Conservation (phyloP, 2,113 vertebrate species). For the Motacilla alba region DNA sequence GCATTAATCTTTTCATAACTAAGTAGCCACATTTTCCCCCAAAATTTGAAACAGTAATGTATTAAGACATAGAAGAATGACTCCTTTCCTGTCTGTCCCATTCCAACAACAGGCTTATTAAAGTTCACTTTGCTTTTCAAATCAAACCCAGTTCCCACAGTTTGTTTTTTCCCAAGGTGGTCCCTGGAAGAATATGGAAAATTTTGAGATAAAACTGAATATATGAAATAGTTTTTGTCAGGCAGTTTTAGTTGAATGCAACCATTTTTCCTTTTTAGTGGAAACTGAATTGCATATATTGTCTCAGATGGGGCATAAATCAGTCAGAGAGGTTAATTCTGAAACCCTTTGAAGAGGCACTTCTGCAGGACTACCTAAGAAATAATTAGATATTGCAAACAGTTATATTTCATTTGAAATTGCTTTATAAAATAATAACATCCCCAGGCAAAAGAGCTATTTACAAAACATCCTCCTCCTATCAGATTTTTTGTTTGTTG, state of each 20-base stretch:
- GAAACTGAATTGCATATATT: not conserved
- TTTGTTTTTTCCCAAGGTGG: rapidly evolving
- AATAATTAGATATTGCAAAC: not conserved
- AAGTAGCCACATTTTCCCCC: not conserved
- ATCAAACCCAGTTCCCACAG: not conserved
- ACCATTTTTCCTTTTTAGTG: not conserved
- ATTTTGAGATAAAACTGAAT: not conserved
- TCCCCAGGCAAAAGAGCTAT: not conserved
- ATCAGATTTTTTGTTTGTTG: not conserved
- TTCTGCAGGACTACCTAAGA: not conserved
- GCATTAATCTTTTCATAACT: not conserved
- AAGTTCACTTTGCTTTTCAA: not conserved
- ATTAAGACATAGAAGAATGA: not conserved
- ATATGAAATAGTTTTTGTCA: not conserved
- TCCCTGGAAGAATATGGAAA: not conserved
- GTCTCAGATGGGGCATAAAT: not conserved
- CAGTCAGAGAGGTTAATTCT: not conserved
- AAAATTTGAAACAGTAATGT: not conserved
- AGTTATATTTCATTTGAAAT: not conserved
- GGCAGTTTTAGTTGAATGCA: not conserved
- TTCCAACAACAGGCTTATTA: not conserved
- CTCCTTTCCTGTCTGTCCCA: not conserved
- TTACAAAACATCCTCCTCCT: not conserved
- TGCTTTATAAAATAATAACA: not conserved
- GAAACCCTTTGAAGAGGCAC: not conserved